These are phyloP conservation scores for Rhegmatorhina hoffmannsi DNA, from an alignment of 2,113 vertebrate species.

Conservation along the genomic window DNA sequence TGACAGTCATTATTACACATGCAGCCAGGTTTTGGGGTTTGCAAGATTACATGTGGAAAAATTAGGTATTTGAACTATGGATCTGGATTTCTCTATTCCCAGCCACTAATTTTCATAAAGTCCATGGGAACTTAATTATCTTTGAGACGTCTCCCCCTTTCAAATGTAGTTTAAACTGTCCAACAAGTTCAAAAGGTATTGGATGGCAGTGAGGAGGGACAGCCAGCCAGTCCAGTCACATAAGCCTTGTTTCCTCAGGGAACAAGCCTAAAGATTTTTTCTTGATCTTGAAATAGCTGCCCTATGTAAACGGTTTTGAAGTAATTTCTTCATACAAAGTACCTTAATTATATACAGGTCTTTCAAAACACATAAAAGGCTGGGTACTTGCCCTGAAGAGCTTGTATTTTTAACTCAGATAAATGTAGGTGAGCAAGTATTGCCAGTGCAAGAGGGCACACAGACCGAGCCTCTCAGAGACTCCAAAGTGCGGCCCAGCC, in stretches of 20 bases:
- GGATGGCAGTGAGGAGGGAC: slow-evolving; percentile 52
- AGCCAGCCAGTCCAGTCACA: slow-evolving; percentile 50
- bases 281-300: slow-evolving; percentile 69
- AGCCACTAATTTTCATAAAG: slow-evolving; percentile 57
- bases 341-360: slow-evolving; percentile 58
- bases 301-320: slow-evolving; percentile 63
- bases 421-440: slow-evolving; percentile 57
- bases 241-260: slow-evolving; percentile 49
- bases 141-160: slow-evolving; percentile 51
- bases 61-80: slow-evolving; percentile 11
- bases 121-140: slow-evolving; percentile 68
- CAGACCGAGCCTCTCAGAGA: neutral
- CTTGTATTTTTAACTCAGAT: slow-evolving; percentile 62
- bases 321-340: slow-evolving; percentile 68
- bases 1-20: neutral
- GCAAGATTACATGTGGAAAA: slow-evolving; percentile 13
- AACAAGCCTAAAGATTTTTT: slow-evolving; percentile 56
- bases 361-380: slow-evolving; percentile 68
- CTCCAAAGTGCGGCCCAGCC: neutral
- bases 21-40: neutral
- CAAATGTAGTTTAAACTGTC: slow-evolving; percentile 44
- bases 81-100: slow-evolving; percentile 52
- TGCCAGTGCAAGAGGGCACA: slow-evolving; percentile 50
- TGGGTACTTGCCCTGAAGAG: slow-evolving; percentile 60
- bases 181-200: slow-evolving; percentile 59